Base-by-base conservation (phyloP, 2,888 invertebrate genomes). In the Drosophila yooni region DNA sequence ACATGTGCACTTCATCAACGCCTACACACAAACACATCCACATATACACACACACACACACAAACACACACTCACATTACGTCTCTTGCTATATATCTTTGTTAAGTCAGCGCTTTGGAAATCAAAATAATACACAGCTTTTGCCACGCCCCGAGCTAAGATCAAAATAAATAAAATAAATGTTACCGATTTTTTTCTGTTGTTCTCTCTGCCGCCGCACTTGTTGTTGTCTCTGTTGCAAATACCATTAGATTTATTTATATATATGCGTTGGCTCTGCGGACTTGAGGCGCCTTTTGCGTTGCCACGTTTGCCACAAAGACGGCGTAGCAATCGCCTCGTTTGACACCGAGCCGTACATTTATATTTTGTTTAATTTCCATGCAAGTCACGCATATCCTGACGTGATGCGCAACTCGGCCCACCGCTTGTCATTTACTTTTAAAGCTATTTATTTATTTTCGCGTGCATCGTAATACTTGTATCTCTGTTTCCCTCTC, bases 371-470 rank as follows among this genome's bases (percentile, higher is more conserved):
- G 83, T 83, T 89, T 87, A 83, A 87, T 87, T 90, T 82, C 74
- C 68, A 88, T 90, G 82, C 88, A 70, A 89, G 88, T 88, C 88
- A 88, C 90, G 88, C 90, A 84, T 88, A 88, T 88, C 88, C 88
- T 88, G 86, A 62, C 77, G 27, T 38, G 75, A 65, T 71, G 83
- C 72, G 70, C 66, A 60, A 40, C 63, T 43, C 62, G 13, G 21
- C 38, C 43, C 36, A 6, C 48, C 54, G 56, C 54, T 52, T 60
- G 46, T 70, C 72, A 76, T 74, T 84, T 79, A 82, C 69, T 63
- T 83, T 78, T 71, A 70, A 85, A 72, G 70, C 70, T 84, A 85
- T 85, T 81, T 82, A 79, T 82, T 78, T 43, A 72, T 65, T 71
- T 74, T 86, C 65, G 79, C 79, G 79, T 70, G 78, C 73, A 68